Percentiles rank a stretch among this genome's conserved stretches.
These are phyloP conservation scores for Diplolepis rosae DNA, from an alignment of 2,888 invertebrate species.

Conservation along the genomic window DNA sequence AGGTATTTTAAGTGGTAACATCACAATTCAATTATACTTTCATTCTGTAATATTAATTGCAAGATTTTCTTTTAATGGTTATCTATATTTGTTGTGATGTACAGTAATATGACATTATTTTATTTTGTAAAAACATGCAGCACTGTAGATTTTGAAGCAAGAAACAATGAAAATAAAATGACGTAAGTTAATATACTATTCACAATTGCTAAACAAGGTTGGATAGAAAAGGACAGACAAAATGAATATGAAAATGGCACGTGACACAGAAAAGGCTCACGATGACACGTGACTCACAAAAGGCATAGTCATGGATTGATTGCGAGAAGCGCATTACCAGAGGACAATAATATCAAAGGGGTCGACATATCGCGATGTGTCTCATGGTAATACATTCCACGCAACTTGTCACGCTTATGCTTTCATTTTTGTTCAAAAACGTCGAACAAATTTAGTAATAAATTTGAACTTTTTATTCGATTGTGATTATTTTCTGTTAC, in stretches of 20 bases:
- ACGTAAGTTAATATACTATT: no score
- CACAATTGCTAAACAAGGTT: neutral
- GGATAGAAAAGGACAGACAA: neutral
- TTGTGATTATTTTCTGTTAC: no score
- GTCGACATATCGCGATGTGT: neutral
- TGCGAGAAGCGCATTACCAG: conserved; percentile 23
- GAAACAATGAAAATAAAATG: no score
- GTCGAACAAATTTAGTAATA: no score
- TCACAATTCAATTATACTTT: no score
- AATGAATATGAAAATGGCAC: conserved; percentile 69
- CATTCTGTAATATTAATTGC: no score
- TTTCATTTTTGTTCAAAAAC: neutral
- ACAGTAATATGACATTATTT: no score
- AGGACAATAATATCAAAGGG: conserved; percentile 17
- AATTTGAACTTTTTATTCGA: neutral
- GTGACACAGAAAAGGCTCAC: conserved; percentile 67
- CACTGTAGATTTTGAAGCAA: no score
- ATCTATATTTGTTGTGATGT: no score
- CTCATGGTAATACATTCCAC: neutral
- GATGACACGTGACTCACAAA: conserved; percentile 62
- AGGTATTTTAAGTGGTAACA: no score
- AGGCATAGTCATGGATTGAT: conserved; percentile 18
- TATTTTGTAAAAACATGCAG: no score
- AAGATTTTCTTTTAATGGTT: no score
- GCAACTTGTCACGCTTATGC: neutral